Conservation (phyloP, 2,888 invertebrate species). For the Phengaris arion region DNA sequence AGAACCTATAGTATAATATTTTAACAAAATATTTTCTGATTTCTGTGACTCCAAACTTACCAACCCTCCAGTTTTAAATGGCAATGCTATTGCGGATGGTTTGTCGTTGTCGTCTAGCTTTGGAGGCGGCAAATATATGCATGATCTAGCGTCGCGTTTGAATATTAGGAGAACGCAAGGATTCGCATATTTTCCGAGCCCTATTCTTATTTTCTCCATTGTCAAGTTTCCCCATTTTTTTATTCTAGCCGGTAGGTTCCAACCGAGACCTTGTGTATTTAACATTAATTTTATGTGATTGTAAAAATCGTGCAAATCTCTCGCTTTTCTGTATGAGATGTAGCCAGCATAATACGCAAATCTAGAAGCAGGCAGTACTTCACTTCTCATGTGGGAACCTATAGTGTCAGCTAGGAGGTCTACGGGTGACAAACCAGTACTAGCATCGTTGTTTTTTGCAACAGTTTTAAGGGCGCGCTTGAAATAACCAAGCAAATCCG, state of each 20-base stretch:
- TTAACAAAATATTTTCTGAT: conserved; percentile 60
- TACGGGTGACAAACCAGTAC: neutral
- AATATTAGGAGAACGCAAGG: conserved; percentile 57
- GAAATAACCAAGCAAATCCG: conserved; percentile 54
- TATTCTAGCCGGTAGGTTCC: conserved; percentile 51
- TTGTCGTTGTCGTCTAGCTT: conserved; percentile 53
- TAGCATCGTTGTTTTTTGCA: neutral
- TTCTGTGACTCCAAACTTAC: conserved; percentile 54
- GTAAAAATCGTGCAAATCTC: conserved; percentile 54
- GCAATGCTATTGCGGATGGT: conserved; percentile 61
- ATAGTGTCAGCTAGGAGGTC: conserved; percentile 54
- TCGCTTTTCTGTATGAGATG: conserved; percentile 53
- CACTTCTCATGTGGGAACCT: conserved; percentile 59
- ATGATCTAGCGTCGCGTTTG: conserved; percentile 59
- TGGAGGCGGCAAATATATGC: conserved; percentile 63
- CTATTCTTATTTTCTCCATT: conserved; percentile 59
- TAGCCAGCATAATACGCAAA: conserved; percentile 69
- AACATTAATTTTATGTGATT: conserved; percentile 52
- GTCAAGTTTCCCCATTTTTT: conserved; percentile 59
- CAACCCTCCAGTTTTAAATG: conserved; percentile 59
- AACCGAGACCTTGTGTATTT: conserved; percentile 65
- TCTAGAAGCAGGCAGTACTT: conserved; percentile 58
- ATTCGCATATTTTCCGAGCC: conserved; percentile 51
- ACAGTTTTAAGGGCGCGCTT: conserved; percentile 46
- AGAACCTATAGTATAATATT: conserved; percentile 65